A percentile compares a stretch with the other conserved stretches of the same genome.
phyloP scores from a whole-genome alignment of 2,888 invertebrate species.

The Abrostola triplasia region DNA sequence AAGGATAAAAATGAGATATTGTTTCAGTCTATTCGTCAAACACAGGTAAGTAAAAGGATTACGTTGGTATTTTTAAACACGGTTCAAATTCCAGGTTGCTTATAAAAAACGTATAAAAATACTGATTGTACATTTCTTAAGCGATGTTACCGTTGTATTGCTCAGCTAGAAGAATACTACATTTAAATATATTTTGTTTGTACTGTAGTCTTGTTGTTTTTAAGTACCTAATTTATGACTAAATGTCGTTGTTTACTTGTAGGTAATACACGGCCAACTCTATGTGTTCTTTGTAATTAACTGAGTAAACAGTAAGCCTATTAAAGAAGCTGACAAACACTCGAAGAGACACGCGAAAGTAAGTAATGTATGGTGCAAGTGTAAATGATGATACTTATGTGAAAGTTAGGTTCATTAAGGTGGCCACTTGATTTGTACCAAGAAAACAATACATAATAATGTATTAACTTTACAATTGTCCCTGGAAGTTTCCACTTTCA shows the following conservation, averaged over 20 bases:
- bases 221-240: not conserved
- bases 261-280: conserved; percentile 3
- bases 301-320: conserved; percentile 16
- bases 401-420: conserved; percentile 11
- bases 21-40: not conserved
- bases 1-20: not conserved
- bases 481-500: not conserved
- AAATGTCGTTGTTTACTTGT: not conserved
- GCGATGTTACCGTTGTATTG: no score
- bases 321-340: not conserved
- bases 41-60: no score
- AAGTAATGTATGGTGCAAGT: conserved; percentile 17
- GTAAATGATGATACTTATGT: conserved; percentile 18
- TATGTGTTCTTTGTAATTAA: conserved; percentile 30
- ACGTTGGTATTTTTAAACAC: no score
- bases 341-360: conserved; percentile 13
- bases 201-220: no score
- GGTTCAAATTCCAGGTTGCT: no score
- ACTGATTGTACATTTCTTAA: no score
- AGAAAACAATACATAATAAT: not conserved
- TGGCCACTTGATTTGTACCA: not conserved
- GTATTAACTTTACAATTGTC: not conserved
- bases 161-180: no score
- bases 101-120: no score
- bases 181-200: no score